phyloP scores from a whole-genome alignment of 2,113 vertebrate genomes.

The Camelus dromedarius region DNA sequence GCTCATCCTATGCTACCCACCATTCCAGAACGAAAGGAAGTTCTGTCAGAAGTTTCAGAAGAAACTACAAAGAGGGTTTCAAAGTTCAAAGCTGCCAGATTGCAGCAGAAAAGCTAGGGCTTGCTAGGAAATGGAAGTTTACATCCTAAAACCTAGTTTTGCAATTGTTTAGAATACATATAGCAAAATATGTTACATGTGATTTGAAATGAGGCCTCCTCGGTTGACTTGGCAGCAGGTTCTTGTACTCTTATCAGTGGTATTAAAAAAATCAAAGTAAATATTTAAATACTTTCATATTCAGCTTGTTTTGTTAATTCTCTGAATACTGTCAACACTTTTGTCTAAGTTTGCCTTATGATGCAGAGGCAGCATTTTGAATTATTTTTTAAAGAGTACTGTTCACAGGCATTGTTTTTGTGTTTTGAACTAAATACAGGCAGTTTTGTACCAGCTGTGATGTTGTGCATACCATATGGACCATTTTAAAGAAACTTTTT shows the following conservation, averaged over 20 bases:
- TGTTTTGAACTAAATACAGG: slow-evolving; percentile 85
- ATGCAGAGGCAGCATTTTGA: slow-evolving; percentile 82
- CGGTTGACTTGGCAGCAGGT: slow-evolving; percentile 55
- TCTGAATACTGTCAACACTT: slow-evolving; percentile 84
- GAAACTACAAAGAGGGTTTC: slow-evolving; percentile 89
- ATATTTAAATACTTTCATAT: slow-evolving; percentile 79
- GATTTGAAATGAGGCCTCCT: slow-evolving; percentile 43
- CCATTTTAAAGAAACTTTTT: slow-evolving; percentile 86
- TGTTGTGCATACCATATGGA: slow-evolving; percentile 85
- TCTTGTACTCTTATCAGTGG: slow-evolving; percentile 70
- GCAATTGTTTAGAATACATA: not conserved
- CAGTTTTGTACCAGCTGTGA: slow-evolving; percentile 88
- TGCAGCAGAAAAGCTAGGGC: slow-evolving; percentile 89
- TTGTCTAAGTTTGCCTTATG: slow-evolving; percentile 85
- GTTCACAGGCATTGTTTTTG: slow-evolving; percentile 82
- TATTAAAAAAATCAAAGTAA: slow-evolving; percentile 68
- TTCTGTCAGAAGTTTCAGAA: slow-evolving; percentile 87
- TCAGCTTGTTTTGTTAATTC: slow-evolving; percentile 80
- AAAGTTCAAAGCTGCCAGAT: slow-evolving; percentile 97
- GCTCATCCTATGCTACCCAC: slow-evolving; percentile 93
- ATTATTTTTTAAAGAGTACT: slow-evolving; percentile 84
- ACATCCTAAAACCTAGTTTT: not conserved
- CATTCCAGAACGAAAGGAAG: slow-evolving; percentile 95
- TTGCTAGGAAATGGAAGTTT: not conserved
- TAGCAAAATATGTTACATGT: not conserved